Evolutionary conservation across 2,888 invertebrate species (phyloP).

Genomic region (Tupiocoris notatus): DNA sequence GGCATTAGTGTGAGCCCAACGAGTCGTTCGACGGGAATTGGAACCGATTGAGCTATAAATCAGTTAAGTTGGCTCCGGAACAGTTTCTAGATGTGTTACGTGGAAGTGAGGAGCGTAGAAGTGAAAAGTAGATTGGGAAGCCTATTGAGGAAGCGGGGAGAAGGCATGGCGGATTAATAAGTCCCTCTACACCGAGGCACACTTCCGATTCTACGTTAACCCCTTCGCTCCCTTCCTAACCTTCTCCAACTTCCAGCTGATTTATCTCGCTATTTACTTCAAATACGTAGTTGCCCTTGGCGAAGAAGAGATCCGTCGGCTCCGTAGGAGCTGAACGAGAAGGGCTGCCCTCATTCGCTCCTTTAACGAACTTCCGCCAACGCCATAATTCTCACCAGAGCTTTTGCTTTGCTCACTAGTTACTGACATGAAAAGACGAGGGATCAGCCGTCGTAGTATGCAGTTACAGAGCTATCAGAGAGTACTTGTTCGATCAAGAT

Average conservation of each 20-base stretch:
- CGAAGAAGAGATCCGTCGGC: not conserved
- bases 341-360: constrained; percentile 33
- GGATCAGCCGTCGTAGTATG: too few relatives aligned
- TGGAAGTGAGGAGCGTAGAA: not conserved
- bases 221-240: not conserved
- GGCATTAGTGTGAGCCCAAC: not conserved
- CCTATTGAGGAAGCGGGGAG: not conserved
- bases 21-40: constrained; percentile 29
- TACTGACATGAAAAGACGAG: not conserved
- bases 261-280: constrained; percentile 38
- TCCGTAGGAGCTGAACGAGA: not conserved
- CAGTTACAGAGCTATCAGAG: too few relatives aligned
- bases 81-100: constrained; percentile 40
- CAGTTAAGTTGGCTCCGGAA: constrained; percentile 41
- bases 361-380: constrained; percentile 38
- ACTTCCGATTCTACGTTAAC: not conserved
- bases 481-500: too few relatives aligned
- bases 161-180: constrained; percentile 36
- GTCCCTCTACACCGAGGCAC: constrained; percentile 10
- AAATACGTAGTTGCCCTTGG: constrained; percentile 24
- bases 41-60: constrained; percentile 40
- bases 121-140: not conserved
- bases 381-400: constrained; percentile 31
- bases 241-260: constrained; percentile 23
- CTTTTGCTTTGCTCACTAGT: not conserved